Conservation (phyloP, 2,888 invertebrate genomes). For the Drosophila heteroneura region DNA sequence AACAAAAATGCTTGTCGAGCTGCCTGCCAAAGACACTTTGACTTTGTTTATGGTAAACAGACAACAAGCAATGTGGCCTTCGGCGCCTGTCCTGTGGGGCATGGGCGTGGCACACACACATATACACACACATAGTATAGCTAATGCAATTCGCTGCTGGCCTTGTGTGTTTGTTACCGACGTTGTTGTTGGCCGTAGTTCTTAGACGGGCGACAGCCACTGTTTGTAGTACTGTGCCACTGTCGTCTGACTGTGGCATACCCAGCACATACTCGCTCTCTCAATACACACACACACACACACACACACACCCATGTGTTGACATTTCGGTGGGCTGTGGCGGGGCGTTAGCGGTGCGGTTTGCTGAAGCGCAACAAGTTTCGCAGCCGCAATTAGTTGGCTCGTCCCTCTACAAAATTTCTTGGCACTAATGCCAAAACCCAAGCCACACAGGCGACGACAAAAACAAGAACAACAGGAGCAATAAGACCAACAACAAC, state of each 20-base stretch:
- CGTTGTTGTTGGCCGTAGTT: conserved; percentile 59
- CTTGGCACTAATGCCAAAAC: conserved; percentile 80
- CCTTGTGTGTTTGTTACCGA: conserved; percentile 37
- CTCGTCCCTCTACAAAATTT: conserved; percentile 69
- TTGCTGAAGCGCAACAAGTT: conserved; percentile 70
- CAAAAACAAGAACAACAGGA: conserved; percentile 21
- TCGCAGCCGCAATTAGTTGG: conserved; percentile 78
- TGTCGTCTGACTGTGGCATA: conserved; percentile 53
- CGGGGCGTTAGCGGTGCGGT: conserved; percentile 37
- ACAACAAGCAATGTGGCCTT: conserved; percentile 69
- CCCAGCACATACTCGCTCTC: conserved; percentile 12
- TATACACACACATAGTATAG: conserved; percentile 2
- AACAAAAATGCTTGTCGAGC: conserved; percentile 68
- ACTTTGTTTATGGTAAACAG: conserved; percentile 78
- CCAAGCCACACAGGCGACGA: conserved; percentile 63
- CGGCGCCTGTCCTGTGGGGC: conserved; percentile 32
- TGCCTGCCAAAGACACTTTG: conserved; percentile 74
- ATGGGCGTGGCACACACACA: conserved; percentile 49
- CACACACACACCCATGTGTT: conserved; percentile 25
- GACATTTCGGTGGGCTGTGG: conserved; percentile 30
- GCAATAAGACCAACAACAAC: conserved; percentile 23
- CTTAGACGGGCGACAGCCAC: conserved; percentile 66
- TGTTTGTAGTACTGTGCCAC: conserved; percentile 33
- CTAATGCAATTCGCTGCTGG: conserved; percentile 71
- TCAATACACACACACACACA: conserved; percentile 19